phyloP scores from a whole-genome alignment of 2,888 invertebrate genomes.

The Oasisia sp. region DNA sequence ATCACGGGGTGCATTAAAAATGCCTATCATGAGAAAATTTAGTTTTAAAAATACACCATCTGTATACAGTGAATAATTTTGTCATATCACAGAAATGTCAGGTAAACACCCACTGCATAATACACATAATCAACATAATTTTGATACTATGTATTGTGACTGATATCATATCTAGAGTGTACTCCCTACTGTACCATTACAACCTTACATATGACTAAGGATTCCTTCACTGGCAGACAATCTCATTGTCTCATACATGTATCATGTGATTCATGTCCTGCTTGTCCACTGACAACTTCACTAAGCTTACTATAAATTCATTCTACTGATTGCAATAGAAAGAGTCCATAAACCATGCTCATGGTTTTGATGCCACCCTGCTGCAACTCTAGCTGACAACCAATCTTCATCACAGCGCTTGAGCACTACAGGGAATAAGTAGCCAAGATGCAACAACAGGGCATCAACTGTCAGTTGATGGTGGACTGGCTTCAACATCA shows the following conservation, averaged over 20 bases:
- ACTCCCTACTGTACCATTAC: too few species aligned
- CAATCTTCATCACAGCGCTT: not conserved
- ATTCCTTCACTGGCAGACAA: not conserved
- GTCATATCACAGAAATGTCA: too few species aligned
- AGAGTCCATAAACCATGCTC: not conserved
- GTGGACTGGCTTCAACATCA: not conserved
- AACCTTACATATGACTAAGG: too few species aligned
- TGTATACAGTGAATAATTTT: too few species aligned
- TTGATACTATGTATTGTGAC: too few species aligned
- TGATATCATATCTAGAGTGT: too few species aligned
- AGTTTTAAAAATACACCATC: too few species aligned
- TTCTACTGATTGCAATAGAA: not conserved
- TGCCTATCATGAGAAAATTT: too few species aligned
- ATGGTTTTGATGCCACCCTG: not conserved
- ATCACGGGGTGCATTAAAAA: too few species aligned
- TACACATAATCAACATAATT: too few species aligned
- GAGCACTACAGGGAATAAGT: too few species aligned
- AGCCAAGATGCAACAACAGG: not conserved
- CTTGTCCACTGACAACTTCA: not conserved
- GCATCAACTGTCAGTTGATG: not conserved
- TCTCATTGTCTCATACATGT: not conserved
- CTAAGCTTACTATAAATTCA: not conserved
- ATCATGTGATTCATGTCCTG: not conserved
- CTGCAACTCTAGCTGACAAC: not conserved
- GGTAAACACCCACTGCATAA: too few species aligned